Conservation (phyloP, 2,888 invertebrate genomes). For the Melanostoma mellinum region DNA sequence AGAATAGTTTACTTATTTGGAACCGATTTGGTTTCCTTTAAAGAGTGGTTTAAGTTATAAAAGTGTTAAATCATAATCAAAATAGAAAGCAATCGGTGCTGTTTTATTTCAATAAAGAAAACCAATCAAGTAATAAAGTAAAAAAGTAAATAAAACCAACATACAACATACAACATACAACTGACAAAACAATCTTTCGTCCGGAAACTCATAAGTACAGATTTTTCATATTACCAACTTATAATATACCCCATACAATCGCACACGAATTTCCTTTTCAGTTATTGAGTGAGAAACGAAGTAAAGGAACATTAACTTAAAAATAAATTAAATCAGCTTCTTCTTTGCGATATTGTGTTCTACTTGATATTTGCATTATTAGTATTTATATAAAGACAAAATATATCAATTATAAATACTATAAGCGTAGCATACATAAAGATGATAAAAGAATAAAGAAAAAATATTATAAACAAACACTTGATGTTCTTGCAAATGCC, state of each 20-base stretch:
- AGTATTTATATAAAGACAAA: slow-evolving; percentile 25
- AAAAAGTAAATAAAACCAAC: too few species aligned
- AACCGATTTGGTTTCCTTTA: too few species aligned
- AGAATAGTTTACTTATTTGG: too few species aligned
- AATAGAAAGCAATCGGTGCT: too few species aligned
- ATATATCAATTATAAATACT: slow-evolving; percentile 52
- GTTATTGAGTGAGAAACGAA: slow-evolving; percentile 22
- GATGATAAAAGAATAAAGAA: slow-evolving; percentile 37
- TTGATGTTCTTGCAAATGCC: slow-evolving; percentile 71
- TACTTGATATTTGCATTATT: slow-evolving; percentile 55
- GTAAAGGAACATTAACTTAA: slow-evolving; percentile 12
- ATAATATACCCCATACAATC: slow-evolving; percentile 45
- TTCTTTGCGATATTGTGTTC: slow-evolving; percentile 68
- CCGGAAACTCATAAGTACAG: slow-evolving; percentile 35
- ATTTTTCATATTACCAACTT: slow-evolving; percentile 30
- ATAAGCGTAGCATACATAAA: slow-evolving; percentile 62
- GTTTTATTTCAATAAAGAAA: too few species aligned
- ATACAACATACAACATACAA: slow-evolving; percentile 12
- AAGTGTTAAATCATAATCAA: too few species aligned
- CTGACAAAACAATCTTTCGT: slow-evolving; percentile 61
- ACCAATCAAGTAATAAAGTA: too few species aligned
- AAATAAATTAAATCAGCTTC: slow-evolving; percentile 42
- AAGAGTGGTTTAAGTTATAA: too few species aligned
- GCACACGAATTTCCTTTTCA: slow-evolving; percentile 42
- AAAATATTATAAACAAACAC: slow-evolving; percentile 55